These are phyloP conservation scores for Pseudomyrmex flavicornis DNA, from an alignment of 1,140 invertebrate species.

Conservation along the genomic window DNA sequence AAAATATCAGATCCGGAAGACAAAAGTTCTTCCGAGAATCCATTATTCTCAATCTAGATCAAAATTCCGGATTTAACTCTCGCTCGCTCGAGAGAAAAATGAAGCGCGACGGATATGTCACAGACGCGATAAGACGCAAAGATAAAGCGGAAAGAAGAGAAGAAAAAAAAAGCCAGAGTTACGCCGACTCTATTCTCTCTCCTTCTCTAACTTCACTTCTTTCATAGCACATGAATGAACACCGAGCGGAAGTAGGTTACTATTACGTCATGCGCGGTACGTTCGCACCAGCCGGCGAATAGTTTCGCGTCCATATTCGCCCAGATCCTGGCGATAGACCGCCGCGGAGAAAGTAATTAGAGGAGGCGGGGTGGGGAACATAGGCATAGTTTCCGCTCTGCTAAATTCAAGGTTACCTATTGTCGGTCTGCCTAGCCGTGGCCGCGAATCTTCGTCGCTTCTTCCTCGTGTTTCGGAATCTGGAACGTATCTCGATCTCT, in stretches of 20 bases:
- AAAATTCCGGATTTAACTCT: not conserved
- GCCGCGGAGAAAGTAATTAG: conserved; percentile 83
- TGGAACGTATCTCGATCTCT: too few species aligned
- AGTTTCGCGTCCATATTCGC: conserved; percentile 79
- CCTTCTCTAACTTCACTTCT: conserved; percentile 63
- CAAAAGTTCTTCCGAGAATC: conserved; percentile 2
- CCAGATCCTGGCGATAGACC: conserved; percentile 76
- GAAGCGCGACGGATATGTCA: conserved; percentile 38
- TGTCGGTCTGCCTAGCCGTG: conserved; percentile 67
- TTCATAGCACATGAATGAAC: conserved; percentile 77
- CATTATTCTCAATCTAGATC: not conserved
- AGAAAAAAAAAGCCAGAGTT: conserved; percentile 1
- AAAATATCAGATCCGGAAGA: too few species aligned
- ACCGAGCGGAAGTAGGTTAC: conserved; percentile 79
- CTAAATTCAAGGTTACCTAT: conserved; percentile 82
- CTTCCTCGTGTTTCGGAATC: not conserved
- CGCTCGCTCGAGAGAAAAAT: conserved; percentile 52
- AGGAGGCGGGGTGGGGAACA: conserved; percentile 63
- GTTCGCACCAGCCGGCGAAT: conserved; percentile 55
- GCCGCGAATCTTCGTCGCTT: conserved; percentile 66
- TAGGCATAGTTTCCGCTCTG: conserved; percentile 80
- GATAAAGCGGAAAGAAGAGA: conserved; percentile 1
- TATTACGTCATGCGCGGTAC: conserved; percentile 78
- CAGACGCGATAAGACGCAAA: not conserved
- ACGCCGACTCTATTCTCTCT: conserved; percentile 38